Evolutionary conservation across 2,888 invertebrate genomes (phyloP), one percentile per base, ranked within the genome.

Genomic region (Branchellion lobata): DNA sequence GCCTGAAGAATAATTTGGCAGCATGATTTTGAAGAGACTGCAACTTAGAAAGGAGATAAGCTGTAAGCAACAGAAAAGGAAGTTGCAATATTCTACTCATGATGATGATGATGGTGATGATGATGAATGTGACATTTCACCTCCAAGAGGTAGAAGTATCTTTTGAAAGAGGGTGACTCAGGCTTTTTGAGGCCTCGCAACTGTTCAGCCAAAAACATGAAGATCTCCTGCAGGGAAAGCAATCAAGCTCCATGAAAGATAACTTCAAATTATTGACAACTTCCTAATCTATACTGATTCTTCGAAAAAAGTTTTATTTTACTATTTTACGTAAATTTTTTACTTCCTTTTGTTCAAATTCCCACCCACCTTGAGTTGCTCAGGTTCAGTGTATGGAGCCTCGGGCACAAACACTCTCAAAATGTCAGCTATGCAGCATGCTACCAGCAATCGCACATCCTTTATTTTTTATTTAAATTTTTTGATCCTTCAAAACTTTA

Each of bases 381-480:
- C 94, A 81, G 94, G 92, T 86, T 96, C 96, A 88, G 95, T 96
- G 87, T 96, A 98, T 0, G 98, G 98, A 53, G 96, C 96, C 87
- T 97, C 96, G 0, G 98, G 97, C 0, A 97, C 97, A 88, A 96
- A 98, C 5, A 98, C 94, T 81, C 97, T 90, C 83, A 98, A 91
- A 47, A 98, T 94, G 88, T 98, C 97, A 5, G 97, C 97, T 85
- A 98, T 94, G 87, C 97, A 97, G 88, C 97, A 98, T 0, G 97
- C 97, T 81, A 96, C 94, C 51, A 97, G 90, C 76, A 98, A 90
- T 86, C 96, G 94, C 0, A 98, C 96, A 88, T 98, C 97, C 31
- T 83, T 57, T 47, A 47, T 47, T 8, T 47, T n/a, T n/a, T n/a
- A n/a, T n/a, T n/a, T n/a, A n/a, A n/a, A n/a, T n/a, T n/a, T n/a